Base-by-base conservation (phyloP, 2,888 invertebrate species). In the Fragum sueziense region DNA sequence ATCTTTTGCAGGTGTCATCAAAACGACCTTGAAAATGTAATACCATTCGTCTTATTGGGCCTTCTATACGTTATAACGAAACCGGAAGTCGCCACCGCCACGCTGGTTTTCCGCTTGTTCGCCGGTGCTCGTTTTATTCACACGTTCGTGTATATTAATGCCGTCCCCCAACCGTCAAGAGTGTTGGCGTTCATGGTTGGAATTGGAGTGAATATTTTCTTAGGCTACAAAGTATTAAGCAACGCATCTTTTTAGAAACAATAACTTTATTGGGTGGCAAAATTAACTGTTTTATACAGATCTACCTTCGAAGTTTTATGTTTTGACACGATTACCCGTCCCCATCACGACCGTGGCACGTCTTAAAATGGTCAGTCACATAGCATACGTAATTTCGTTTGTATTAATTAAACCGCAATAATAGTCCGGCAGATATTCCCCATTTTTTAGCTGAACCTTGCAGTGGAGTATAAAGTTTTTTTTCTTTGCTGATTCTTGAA, bases 1-100 rank as follows among this genome's bases (percentile, higher is more conserved):
- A n/a, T n/a, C n/a, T n/a, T n/a, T n/a, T n/a, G n/a, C 91, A 96
- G 96, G 88, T 96, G 95, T 17, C 96, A 96, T 90, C 93, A 95
- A 86, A 96, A 96, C 89, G 96, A 96, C 90, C 90, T 96, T 91
- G 96, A 96, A 92, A 96, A 96, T 91, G 96, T 96, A 73, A 94
- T 95, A 0, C 94, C 95, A 0, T 96, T 96, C 90, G 94, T 95
- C 91, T 88, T 95, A 20, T 91, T 95, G 37, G 95, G 95, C 4
- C 94, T 95, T 6, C 90, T 95, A 74, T 96, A 95, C 93, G 89
- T 95, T 75, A 93, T 95, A 33, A 95, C 95, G 0, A 93, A 94
- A 0, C 96, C 96, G 0, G 92, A 92, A 71, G 90, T 93, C 7
- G 87, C 77, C 70, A 94, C 86, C 0, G 95, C 95, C 2, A 92